phyloP scores from a whole-genome alignment of 2,113 vertebrate genomes.

The Acrocephalus arundinaceus region DNA sequence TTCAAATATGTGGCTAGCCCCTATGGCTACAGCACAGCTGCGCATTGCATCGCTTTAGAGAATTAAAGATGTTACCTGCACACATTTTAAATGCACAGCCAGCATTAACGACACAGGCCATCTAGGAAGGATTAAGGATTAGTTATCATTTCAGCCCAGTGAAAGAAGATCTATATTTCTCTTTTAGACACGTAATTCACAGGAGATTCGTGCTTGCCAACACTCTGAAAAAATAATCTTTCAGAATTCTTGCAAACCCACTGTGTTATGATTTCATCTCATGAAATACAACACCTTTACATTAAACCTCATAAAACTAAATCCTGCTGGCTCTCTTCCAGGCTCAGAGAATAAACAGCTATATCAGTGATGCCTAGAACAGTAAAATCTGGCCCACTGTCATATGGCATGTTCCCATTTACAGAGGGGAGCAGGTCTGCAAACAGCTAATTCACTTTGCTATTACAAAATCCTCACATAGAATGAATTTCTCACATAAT shows the following conservation, averaged over 20 bases:
- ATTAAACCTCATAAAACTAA: slow-evolving; percentile 83
- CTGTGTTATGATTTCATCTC: slow-evolving; percentile 86
- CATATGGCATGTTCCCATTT: slow-evolving; percentile 51
- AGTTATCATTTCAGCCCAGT: slow-evolving; percentile 76
- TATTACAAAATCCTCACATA: slow-evolving; percentile 68
- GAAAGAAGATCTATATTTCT: slow-evolving; percentile 81
- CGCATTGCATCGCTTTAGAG: neutral
- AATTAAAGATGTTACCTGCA: slow-evolving; percentile 52
- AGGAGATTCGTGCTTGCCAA: slow-evolving; percentile 74
- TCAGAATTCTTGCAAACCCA: slow-evolving; percentile 80
- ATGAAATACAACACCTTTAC: slow-evolving; percentile 85
- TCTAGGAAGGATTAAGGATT: slow-evolving; percentile 76
- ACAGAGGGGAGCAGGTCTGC: slow-evolving; percentile 43
- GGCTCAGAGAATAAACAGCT: slow-evolving; percentile 75
- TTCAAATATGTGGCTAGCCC: neutral
- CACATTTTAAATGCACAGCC: slow-evolving; percentile 37
- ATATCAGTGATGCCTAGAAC: slow-evolving; percentile 73
- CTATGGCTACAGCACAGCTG: neutral
- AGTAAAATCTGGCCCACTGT: slow-evolving; percentile 69
- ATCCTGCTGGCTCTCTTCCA: slow-evolving; percentile 76
- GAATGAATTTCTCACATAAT: slow-evolving; percentile 64
- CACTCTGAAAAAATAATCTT: slow-evolving; percentile 81
- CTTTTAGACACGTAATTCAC: slow-evolving; percentile 76
- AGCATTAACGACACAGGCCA: slow-evolving; percentile 51
- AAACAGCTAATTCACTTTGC: slow-evolving; percentile 62